Conservation (phyloP, 2,113 vertebrate genomes). For the Phyllostomus discolor region DNA sequence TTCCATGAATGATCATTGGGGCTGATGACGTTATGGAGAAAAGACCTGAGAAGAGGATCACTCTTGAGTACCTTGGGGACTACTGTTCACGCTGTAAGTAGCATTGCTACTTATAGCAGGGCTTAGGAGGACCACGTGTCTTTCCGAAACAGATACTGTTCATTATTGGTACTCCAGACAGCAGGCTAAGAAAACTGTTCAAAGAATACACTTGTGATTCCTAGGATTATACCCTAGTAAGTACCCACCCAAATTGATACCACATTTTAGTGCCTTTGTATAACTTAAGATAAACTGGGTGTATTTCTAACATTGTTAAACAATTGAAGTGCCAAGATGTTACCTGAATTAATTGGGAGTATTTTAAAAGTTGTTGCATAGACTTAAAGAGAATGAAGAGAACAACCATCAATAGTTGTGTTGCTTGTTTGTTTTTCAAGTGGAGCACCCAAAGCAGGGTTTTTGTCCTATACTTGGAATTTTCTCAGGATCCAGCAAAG, state of each 20-base stretch:
- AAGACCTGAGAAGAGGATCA: neutral
- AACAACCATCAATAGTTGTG: neutral
- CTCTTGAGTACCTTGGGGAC: neutral
- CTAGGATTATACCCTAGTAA: neutral
- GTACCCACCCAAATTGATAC: no score
- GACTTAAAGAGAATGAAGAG: neutral
- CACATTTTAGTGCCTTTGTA: neutral
- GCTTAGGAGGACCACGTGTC: neutral
- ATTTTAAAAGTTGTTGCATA: neutral
- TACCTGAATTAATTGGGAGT: neutral
- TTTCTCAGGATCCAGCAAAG: constrained; percentile 6
- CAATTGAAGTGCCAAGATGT: neutral
- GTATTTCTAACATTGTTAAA: neutral
- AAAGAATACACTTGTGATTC: neutral
- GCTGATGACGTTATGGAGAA: neutral
- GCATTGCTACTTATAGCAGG: neutral
- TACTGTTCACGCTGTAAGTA: neutral
- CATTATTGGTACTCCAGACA: neutral
- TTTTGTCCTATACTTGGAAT: neutral
- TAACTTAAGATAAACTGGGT: neutral
- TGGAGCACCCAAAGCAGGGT: neutral
- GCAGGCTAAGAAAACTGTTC: neutral
- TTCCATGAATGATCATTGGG: neutral
- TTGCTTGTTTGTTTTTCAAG: neutral
- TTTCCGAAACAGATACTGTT: neutral